Percentiles rank a stretch among this genome's conserved stretches.
Conservation (phyloP, 1,140 invertebrate species). For the Lordiphosa clarofinis region DNA sequence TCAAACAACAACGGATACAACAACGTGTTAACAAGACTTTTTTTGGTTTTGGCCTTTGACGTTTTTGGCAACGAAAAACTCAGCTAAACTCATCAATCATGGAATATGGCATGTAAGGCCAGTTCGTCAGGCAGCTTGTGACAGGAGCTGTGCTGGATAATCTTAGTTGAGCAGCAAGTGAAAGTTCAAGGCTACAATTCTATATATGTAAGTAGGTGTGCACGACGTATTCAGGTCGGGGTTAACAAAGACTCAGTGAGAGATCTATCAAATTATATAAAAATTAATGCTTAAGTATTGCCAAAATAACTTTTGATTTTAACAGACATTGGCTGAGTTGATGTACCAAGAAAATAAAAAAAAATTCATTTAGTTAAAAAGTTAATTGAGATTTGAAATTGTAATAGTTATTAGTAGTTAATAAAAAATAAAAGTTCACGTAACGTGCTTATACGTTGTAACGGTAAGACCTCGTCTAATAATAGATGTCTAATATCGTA, state of each 20-base stretch:
- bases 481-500: too few species aligned
- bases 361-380: too few species aligned
- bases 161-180: not conserved
- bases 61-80: slow-evolving; percentile 2
- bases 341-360: too few species aligned
- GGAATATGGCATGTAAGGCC: slow-evolving; percentile 1
- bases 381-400: too few species aligned
- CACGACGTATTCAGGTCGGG: not conserved
- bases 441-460: too few species aligned
- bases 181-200: not conserved
- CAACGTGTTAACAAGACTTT: slow-evolving; percentile 10
- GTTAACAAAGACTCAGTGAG: not conserved
- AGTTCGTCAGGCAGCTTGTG: not conserved
- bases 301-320: too few species aligned
- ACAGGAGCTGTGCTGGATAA: not conserved
- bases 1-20: slow-evolving; percentile 7
- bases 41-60: slow-evolving; percentile 8
- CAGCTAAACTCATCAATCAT: slow-evolving; percentile 12
- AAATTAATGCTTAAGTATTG: too few species aligned
- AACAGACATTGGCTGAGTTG: too few species aligned
- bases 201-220: not conserved
- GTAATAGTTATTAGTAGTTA: too few species aligned
- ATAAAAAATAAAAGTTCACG: too few species aligned
- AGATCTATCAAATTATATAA: too few species aligned
- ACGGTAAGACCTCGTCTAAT: too few species aligned